phyloP scores from a whole-genome alignment of 2,797 vertebrate genomes.

The Halcyon badia region DNA sequence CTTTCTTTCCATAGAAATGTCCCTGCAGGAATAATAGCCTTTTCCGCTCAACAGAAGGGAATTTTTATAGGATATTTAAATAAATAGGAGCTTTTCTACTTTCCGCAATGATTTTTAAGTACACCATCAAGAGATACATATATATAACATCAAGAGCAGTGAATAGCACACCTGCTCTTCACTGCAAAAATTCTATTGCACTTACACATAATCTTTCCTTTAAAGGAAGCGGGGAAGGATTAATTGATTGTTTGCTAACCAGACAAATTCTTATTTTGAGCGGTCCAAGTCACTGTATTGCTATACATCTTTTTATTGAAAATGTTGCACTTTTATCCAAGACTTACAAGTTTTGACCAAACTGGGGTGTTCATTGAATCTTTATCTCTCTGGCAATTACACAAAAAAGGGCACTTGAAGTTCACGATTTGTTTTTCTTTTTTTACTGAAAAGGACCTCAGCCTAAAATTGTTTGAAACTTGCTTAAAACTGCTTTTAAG shows the following conservation, averaged over 20 bases:
- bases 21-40: background rate
- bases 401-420: background rate
- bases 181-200: background rate
- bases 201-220: background rate
- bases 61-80: background rate
- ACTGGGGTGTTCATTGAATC: background rate
- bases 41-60: background rate
- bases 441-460: background rate
- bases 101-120: background rate
- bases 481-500: background rate
- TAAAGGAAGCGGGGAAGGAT: background rate
- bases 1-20: background rate
- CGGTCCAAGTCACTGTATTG: background rate
- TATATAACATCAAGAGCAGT: background rate
- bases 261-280: background rate
- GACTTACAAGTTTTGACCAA: background rate
- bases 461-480: background rate
- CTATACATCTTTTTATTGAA: background rate
- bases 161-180: background rate
- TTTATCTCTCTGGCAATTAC: background rate
- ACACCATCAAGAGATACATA: background rate
- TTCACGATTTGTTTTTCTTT: background rate
- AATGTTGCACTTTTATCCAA: background rate
- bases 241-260: background rate
- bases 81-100: background rate